Base-by-base conservation (phyloP, 2,113 vertebrate genomes). In the Caranx melampygus region DNA sequence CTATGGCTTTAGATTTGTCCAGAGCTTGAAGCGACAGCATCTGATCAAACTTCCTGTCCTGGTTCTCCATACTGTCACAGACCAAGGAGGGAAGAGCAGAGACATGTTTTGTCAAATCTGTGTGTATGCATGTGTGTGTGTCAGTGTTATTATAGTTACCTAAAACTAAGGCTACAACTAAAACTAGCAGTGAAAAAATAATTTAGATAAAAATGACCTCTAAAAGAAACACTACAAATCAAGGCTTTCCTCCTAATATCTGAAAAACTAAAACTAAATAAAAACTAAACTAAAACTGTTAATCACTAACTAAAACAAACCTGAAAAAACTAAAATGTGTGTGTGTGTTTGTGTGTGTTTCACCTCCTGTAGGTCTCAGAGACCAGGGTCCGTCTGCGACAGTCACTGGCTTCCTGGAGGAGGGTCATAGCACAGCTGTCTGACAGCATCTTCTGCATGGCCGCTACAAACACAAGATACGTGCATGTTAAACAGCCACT, bases 391-490 rank as follows among this genome's bases (percentile, higher is more conserved):
- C 93, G 95, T 82, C 96, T 94, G 62, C 95, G 96, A 3, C 88
- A 93, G 80, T 99, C 96, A 0, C 92, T 97, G 65, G 94, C 94
- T 85, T 95, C 89, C 84, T 98, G 97, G 6, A 98, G 73, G 18
- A 98, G 84, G 40, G 91, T 95, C 94, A 95, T 95, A 51, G 95
- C 93, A 70, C 87, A 96, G 90, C 94, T 95, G 87, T 99, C 97
- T 0, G 96, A 93, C 86, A 99, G 89, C 98, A 98, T 97, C 90
- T 96, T 96, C 85, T 98, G 96, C 98, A 99, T 99, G 85, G 98
- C 98, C 26, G 93, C 98, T 99, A 74, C n/a, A 62, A 68, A 80
- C 66, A 85, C 33, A 91, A 26, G 26, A 26, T 1, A 26, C 26
- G 5, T 37, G 8, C 5, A 37, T 37, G 37, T 37, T 37, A 5